Evolutionary conservation across 2,113 vertebrate species (phyloP).

Genomic region (Ranitomeya variabilis): DNA sequence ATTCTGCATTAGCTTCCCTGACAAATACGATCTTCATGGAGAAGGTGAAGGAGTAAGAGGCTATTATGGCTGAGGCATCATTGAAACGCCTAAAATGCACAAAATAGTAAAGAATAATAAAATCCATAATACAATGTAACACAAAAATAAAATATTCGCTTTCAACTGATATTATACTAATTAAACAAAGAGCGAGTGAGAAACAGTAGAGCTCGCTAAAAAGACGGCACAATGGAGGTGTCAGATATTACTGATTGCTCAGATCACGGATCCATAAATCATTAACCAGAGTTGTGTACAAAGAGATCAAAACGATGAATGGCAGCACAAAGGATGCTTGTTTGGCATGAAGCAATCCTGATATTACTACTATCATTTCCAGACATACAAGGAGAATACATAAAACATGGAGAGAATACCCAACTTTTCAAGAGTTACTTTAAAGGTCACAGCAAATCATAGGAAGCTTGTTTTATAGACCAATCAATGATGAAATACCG

Average conservation of each 20-base stretch:
- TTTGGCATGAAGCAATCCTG: not conserved
- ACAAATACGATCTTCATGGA: not conserved
- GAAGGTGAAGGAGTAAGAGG: not conserved
- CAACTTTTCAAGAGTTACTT: not conserved
- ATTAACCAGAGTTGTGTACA: slow-evolving; percentile 29
- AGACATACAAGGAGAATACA: not conserved
- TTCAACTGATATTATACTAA: not conserved
- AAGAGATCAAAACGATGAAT: slow-evolving; percentile 38
- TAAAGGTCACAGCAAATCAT: slow-evolving; percentile 31
- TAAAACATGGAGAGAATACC: not conserved
- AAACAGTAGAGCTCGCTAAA: not conserved
- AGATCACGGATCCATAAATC: slow-evolving; percentile 16
- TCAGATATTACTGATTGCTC: not conserved
- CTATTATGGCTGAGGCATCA: not conserved
- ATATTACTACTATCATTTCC: slow-evolving; percentile 15
- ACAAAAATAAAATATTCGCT: not conserved
- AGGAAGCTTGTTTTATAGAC: not conserved
- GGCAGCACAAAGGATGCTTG: not conserved
- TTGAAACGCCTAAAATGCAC: not conserved
- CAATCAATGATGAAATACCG: not conserved
- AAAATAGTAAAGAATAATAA: not conserved
- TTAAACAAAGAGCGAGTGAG: not conserved
- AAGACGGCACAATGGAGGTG: not conserved
- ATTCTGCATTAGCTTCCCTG: not conserved
- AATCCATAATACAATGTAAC: not conserved